Percentiles rank a stretch among this genome's conserved stretches.
phyloP scores from a whole-genome alignment of 2,888 invertebrate species.

The Nomada goodeniana region DNA sequence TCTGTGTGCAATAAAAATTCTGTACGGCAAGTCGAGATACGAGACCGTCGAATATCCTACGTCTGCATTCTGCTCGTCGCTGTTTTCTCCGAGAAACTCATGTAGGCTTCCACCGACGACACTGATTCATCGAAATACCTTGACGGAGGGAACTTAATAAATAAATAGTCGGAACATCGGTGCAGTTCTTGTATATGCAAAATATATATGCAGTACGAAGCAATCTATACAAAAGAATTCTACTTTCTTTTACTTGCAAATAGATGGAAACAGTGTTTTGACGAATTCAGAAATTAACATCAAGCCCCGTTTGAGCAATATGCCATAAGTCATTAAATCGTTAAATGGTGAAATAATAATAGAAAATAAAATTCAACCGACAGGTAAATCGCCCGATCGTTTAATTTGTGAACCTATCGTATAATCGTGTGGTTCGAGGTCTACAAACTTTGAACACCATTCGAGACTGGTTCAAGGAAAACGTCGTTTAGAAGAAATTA shows the following conservation, averaged over 20 bases:
- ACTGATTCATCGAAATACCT: constrained; percentile 13
- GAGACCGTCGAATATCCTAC: constrained; percentile 34
- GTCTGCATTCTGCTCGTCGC: constrained; percentile 14
- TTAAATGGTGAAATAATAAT: too few relatives aligned
- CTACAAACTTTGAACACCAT: not conserved
- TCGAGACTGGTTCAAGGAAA: not conserved
- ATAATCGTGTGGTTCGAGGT: not conserved
- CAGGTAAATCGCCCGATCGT: too few relatives aligned
- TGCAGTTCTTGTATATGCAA: too few relatives aligned
- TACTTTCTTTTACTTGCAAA: too few relatives aligned
- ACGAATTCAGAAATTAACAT: too few relatives aligned
- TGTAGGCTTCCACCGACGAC: not conserved
- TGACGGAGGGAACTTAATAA: not conserved
- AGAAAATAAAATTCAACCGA: too few relatives aligned
- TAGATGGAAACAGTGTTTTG: too few relatives aligned
- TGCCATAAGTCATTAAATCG: too few relatives aligned
- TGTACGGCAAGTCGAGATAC: constrained; percentile 33
- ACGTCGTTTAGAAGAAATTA: not conserved
- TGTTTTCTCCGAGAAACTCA: constrained; percentile 13
- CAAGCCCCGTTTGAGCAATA: too few relatives aligned
- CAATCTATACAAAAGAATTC: too few relatives aligned
- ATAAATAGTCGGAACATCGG: not conserved
- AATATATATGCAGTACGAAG: too few relatives aligned
- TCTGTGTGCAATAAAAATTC: constrained; percentile 32
- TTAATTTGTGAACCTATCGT: too few relatives aligned